Conservation (phyloP, 2,888 invertebrate genomes). For the Hofmannophila pseudospretella region DNA sequence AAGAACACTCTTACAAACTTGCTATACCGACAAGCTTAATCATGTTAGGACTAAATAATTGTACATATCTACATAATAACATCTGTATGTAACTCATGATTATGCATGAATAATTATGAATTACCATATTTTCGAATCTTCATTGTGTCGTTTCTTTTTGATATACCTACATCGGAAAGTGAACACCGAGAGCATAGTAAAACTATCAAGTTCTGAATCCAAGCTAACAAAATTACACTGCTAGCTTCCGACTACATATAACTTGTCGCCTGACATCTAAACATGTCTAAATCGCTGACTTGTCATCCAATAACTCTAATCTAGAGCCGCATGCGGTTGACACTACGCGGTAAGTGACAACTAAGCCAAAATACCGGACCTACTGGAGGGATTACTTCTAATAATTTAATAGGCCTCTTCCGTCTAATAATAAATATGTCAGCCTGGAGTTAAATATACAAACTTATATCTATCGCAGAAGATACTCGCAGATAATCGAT, state of each 20-base stretch:
- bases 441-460: constrained; percentile 60
- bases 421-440: constrained; percentile 74
- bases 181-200: too few relatives aligned
- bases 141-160: too few relatives aligned
- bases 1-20: too few relatives aligned
- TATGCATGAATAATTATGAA: too few relatives aligned
- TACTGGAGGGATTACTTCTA: constrained; percentile 62
- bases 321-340: constrained; percentile 21
- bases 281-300: constrained; percentile 50
- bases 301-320: constrained; percentile 48
- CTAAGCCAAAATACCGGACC: constrained; percentile 61
- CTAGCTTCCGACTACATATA: constrained; percentile 14
- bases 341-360: constrained; percentile 44
- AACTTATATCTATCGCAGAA: constrained; percentile 26
- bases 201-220: too few relatives aligned
- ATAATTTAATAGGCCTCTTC: constrained; percentile 73
- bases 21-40: too few relatives aligned
- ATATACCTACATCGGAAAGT: too few relatives aligned
- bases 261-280: constrained; percentile 41
- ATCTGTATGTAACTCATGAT: too few relatives aligned
- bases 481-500: constrained; percentile 14
- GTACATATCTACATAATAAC: too few relatives aligned
- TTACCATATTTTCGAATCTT: too few relatives aligned
- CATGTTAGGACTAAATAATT: too few relatives aligned
- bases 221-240: neutral